Evolutionary conservation across 2,113 vertebrate species (phyloP).

Genomic region (Indri indri): DNA sequence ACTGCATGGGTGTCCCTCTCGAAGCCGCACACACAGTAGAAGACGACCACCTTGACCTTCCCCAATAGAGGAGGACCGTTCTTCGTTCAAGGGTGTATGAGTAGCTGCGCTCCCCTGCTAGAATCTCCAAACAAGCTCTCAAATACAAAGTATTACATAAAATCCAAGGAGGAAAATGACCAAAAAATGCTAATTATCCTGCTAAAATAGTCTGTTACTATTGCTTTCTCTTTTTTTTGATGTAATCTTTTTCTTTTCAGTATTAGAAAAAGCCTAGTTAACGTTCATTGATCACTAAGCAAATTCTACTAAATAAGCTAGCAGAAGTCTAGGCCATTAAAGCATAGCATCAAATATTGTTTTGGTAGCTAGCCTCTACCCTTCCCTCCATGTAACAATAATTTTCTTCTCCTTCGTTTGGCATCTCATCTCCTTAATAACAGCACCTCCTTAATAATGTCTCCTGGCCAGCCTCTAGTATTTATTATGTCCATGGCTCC

Average conservation of each 20-base stretch:
- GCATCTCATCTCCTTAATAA: background rate
- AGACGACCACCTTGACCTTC: no score
- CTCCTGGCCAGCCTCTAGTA: background rate
- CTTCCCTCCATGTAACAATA: background rate
- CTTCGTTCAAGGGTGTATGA: no score
- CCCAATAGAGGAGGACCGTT: no score
- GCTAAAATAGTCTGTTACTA: background rate
- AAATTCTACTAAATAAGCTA: conserved; percentile 2
- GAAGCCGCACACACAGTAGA: no score
- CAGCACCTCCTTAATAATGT: background rate
- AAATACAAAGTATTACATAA: background rate
- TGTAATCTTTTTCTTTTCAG: background rate
- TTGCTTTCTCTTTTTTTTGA: background rate
- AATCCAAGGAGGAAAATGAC: background rate
- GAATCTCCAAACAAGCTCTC: no score
- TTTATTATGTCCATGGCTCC: background rate
- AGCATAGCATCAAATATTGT: background rate
- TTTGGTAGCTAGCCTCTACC: background rate
- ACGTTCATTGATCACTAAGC: background rate
- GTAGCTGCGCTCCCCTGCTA: no score
- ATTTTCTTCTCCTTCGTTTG: background rate
- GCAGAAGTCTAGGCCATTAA: background rate
- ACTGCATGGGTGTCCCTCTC: no score
- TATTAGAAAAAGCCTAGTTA: background rate
- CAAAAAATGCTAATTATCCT: background rate